Evolutionary conservation across 2,888 invertebrate genomes (phyloP).

Genomic region (Apamea monoglypha): DNA sequence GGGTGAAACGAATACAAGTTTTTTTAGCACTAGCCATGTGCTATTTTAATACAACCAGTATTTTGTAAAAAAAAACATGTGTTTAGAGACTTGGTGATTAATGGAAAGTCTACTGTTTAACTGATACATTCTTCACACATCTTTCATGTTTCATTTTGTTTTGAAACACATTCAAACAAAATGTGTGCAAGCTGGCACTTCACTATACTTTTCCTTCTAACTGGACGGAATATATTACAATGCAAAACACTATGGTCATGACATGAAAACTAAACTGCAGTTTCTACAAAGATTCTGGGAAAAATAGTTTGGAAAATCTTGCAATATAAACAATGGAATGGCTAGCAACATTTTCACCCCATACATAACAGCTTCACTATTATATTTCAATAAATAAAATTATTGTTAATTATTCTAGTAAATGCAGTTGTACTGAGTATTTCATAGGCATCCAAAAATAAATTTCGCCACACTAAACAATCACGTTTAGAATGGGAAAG

Average conservation of each 20-base stretch:
- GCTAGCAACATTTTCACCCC: slow-evolving; percentile 33
- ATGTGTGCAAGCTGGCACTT: neutral
- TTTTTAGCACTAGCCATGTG: slow-evolving; percentile 4
- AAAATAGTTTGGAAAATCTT: neutral
- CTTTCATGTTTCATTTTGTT: neutral
- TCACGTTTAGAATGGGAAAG: slow-evolving; percentile 81
- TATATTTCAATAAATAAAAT: slow-evolving; percentile 56
- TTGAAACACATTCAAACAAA: neutral
- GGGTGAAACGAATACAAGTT: slow-evolving; percentile 8
- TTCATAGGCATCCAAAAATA: slow-evolving; percentile 71
- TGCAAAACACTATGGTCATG: neutral
- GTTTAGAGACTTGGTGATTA: neutral
- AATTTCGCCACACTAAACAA: slow-evolving; percentile 82
- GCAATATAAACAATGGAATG: neutral
- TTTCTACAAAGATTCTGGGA: neutral
- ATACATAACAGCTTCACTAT: slow-evolving; percentile 48
- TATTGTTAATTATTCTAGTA: slow-evolving; percentile 65
- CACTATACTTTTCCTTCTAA: neutral
- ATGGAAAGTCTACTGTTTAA: neutral
- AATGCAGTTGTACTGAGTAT: slow-evolving; percentile 82
- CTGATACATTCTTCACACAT: neutral
- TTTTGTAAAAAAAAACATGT: neutral
- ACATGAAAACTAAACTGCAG: neutral
- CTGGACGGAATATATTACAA: slow-evolving; percentile 30
- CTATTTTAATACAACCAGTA: neutral